Conservation (phyloP, 1,140 invertebrate genomes). For the Ctenoplectra terminalis region DNA sequence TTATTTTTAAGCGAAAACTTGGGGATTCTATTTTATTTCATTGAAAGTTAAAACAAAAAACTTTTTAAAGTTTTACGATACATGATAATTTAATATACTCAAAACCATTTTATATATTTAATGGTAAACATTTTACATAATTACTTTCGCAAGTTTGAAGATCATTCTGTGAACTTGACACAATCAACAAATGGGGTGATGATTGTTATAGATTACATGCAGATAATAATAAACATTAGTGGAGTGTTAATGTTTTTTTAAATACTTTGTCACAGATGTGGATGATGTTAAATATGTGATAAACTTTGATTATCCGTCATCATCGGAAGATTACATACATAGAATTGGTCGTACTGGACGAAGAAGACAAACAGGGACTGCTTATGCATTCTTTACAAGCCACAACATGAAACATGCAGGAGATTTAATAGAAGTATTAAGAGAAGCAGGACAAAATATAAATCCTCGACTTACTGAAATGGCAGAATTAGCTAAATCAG, state of each 20-base stretch:
- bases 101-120: slow-evolving; percentile 7
- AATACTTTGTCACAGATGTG: slow-evolving; percentile 86
- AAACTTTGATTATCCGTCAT: slow-evolving; percentile 93
- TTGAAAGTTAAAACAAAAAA: background rate
- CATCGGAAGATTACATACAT: slow-evolving; percentile 93
- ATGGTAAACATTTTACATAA: slow-evolving; percentile 2
- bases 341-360: slow-evolving; percentile 92
- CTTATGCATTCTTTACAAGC: slow-evolving; percentile 92
- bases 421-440: slow-evolving; percentile 88
- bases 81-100: slow-evolving; percentile 23
- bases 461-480: slow-evolving; percentile 85
- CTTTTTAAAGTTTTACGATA: background rate
- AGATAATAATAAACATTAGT: slow-evolving; percentile 25
- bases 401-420: slow-evolving; percentile 87
- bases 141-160: slow-evolving; percentile 48
- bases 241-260: slow-evolving; percentile 20
- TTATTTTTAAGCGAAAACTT: slow-evolving; percentile 50
- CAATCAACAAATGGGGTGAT: slow-evolving; percentile 24
- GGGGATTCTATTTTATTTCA: background rate
- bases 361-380: slow-evolving; percentile 88
- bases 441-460: slow-evolving; percentile 88
- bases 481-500: slow-evolving; percentile 79
- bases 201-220: slow-evolving; percentile 13
- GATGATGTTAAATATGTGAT: slow-evolving; percentile 94
- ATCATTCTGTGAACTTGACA: slow-evolving; percentile 43